These are phyloP conservation scores for Sylvietta virens DNA, from an alignment of 2,113 vertebrate species.

Conservation along the genomic window DNA sequence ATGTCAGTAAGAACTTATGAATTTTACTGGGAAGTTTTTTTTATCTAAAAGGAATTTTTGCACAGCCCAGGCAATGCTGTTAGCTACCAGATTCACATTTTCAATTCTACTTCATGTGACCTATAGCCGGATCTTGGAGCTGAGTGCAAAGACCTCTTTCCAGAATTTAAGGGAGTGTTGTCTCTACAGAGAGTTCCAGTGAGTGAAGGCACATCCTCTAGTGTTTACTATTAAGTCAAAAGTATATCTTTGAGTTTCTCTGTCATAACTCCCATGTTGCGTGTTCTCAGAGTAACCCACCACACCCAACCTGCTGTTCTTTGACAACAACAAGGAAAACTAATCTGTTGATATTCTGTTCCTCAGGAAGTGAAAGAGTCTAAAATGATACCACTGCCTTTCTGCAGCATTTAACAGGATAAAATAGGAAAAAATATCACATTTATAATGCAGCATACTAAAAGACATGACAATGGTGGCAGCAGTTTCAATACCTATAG, in stretches of 20 bases:
- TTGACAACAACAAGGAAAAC: background rate
- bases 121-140: background rate
- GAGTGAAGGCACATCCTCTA: background rate
- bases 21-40: background rate
- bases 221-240: background rate
- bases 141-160: background rate
- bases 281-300: background rate
- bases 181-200: background rate
- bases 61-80: background rate
- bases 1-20: background rate
- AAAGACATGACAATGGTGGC: background rate
- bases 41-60: background rate
- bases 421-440: background rate
- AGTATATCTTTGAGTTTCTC: background rate
- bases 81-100: background rate
- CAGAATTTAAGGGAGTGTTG: background rate
- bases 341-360: background rate
- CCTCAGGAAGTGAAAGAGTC: background rate
- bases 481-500: background rate
- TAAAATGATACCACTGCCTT: background rate
- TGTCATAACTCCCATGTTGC: background rate
- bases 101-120: background rate
- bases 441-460: background rate
- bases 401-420: background rate
- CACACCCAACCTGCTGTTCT: background rate